Conservation (phyloP, 1,140 invertebrate genomes). For the Drosophila virilis region DNA sequence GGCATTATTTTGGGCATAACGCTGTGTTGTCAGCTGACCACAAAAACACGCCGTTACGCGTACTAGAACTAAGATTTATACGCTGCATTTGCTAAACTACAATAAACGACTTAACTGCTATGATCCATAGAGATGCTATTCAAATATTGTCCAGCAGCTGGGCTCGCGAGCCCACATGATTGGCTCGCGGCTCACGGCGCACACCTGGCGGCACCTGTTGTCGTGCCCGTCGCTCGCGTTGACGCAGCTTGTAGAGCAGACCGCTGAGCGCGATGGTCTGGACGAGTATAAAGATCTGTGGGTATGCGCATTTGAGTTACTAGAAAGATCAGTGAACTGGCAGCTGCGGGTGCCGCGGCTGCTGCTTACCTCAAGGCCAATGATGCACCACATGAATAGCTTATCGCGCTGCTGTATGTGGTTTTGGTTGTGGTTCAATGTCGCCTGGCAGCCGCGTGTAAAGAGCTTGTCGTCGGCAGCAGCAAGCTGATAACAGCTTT, state of each 20-base stretch:
- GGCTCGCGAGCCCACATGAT: constrained; percentile 60
- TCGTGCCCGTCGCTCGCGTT: constrained; percentile 34
- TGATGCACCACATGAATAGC: constrained; percentile 70
- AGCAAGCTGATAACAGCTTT: constrained; percentile 71
- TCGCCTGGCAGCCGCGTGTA: constrained; percentile 55
- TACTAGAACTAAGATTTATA: constrained; percentile 57
- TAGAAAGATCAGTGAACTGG: constrained; percentile 25
- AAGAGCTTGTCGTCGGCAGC: constrained; percentile 42
- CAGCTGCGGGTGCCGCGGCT: constrained; percentile 10
- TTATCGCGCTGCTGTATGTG: constrained; percentile 66
- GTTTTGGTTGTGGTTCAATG: constrained; percentile 43
- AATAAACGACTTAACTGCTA: constrained; percentile 57
- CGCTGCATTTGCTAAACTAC: constrained; percentile 43
- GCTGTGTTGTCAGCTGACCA: constrained; percentile 73
- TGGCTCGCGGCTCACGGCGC: constrained; percentile 59
- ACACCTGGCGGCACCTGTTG: constrained; percentile 68
- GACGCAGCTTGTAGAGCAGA: constrained; percentile 61
- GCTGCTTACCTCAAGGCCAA: constrained; percentile 69
- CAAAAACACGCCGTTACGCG: constrained; percentile 64
- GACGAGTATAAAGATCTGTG: constrained; percentile 64
- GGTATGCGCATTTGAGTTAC: background rate
- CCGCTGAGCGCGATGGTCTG: constrained; percentile 58
- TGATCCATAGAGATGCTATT: constrained; percentile 1
- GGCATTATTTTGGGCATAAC: constrained; percentile 71
- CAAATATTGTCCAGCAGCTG: constrained; percentile 57